Percentiles rank a stretch among this genome's conserved stretches.
Evolutionary conservation across 2,888 invertebrate species (phyloP).

Genomic region (Dione juno): DNA sequence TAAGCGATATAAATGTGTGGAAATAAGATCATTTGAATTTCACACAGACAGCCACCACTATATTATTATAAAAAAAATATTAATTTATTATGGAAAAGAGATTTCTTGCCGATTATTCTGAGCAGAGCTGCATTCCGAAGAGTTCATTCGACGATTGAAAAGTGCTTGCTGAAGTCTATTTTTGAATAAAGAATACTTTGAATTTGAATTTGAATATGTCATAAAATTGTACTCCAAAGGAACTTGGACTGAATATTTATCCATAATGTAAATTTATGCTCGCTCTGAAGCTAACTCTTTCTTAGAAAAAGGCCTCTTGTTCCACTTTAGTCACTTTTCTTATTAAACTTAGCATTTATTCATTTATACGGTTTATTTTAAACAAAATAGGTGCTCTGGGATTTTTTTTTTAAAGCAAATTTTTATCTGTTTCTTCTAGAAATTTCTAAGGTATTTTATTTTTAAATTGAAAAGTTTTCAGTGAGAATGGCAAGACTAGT

Average conservation of each 20-base stretch:
- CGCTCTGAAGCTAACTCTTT: not conserved
- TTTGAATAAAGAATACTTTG: too few species aligned
- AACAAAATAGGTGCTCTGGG: not conserved
- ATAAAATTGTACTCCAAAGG: not conserved
- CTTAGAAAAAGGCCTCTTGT: not conserved
- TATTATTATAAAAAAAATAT: too few species aligned
- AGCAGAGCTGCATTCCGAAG: too few species aligned
- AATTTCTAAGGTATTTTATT: slow-evolving; percentile 5
- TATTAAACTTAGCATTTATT: not conserved
- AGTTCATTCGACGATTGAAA: too few species aligned
- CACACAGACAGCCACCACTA: too few species aligned
- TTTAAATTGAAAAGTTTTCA: not conserved
- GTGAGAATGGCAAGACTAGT: slow-evolving; percentile 3
- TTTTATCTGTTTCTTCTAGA: not conserved
- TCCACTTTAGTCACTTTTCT: not conserved
- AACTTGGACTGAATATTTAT: not conserved
- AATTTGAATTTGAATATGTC: not conserved
- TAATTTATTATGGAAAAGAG: too few species aligned
- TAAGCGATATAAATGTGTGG: too few species aligned
- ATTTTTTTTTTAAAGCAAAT: not conserved
- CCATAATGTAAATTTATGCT: not conserved
- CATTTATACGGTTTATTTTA: not conserved
- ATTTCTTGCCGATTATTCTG: too few species aligned
- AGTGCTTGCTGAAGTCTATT: too few species aligned
- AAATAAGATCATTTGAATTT: too few species aligned